Evolutionary conservation across 2,888 invertebrate genomes (phyloP), one percentile per base, ranked within the genome.

Genomic region (Macropis europaea): DNA sequence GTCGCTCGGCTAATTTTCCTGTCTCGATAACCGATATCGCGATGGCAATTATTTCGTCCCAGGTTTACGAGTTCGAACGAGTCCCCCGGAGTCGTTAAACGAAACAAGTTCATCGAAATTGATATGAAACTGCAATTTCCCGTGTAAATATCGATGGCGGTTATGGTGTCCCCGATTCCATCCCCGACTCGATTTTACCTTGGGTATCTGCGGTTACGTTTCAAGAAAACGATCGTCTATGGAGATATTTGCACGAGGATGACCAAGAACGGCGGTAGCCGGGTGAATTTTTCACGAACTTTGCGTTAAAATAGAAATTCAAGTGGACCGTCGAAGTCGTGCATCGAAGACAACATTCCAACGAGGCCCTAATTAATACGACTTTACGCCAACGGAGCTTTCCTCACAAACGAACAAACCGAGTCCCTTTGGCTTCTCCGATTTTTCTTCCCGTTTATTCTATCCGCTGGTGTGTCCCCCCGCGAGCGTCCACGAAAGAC

Each of bases 81-180:
- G 45, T n/a, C 22, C 42, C 56, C 32, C 34, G n/a, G n/a, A 56
- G 30, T 52, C 24, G 40, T 54, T 54, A 42, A 54, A 47, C 52
- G 48, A 61, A 54, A 54, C 62, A 52, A 56, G 43, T 48, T 62
- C 32, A 38, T 28, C 36, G 56, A 42, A 52, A 57, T 22, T 30
- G 54, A 62, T 48, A 52, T 43, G 34, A 50, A 56, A 11, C 47
- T 40, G 32, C 64, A 43, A 61, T 43, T 47, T 63, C 69, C 52
- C 9, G 34, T 26, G 57, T 32, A 70, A 70, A 72, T 57, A 59
- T 68, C 56, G 15, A 2, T 9, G 42, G 30, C 28, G 7, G 19
- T 50, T 30, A 38, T 11, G 26, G n/a, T 43, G 42, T 56, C 50
- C 38, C 30, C 54, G 36, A 59, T 63, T 19, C 42, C 32, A 6